Conservation (phyloP, 2,888 invertebrate genomes). For the Ichneumoninae sp. region DNA sequence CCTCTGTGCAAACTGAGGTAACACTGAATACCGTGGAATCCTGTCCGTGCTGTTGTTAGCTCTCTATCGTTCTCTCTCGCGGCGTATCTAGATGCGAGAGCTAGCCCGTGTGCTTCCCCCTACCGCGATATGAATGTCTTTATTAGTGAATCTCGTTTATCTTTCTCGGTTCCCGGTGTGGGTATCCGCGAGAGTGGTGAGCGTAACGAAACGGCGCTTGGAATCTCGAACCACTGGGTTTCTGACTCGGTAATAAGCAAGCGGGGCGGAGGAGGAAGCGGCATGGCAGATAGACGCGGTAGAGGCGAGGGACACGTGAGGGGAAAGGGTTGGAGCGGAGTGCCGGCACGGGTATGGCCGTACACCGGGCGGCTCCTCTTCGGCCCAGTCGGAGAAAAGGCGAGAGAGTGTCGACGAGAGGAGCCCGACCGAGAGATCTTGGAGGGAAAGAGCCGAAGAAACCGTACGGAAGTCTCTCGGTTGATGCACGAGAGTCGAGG, state of each 20-base stretch:
- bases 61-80: conserved; percentile 34
- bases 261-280: conserved; percentile 18
- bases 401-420: conserved; percentile 48
- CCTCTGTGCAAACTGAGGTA: conserved; percentile 40
- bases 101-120: conserved; percentile 73
- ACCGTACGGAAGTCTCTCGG: conserved; percentile 57
- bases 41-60: conserved; percentile 58
- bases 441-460: conserved; percentile 38
- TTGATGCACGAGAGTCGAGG: conserved; percentile 63
- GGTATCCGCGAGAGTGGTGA: conserved; percentile 36
- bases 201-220: conserved; percentile 55
- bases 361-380: not conserved
- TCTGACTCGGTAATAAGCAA: conserved; percentile 59
- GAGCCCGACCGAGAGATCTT: conserved; percentile 6
- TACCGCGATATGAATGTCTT: conserved; percentile 83
- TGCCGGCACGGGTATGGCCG: conserved; percentile 36
- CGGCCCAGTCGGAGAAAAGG: conserved; percentile 33
- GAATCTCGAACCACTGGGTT: conserved; percentile 58
- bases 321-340: conserved; percentile 17
- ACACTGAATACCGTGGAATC: conserved; percentile 60
- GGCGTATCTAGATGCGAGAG: conserved; percentile 69
- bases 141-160: conserved; percentile 77
- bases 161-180: conserved; percentile 40
- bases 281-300: not conserved
- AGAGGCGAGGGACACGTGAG: not conserved